phyloP scores from a whole-genome alignment of 2,888 invertebrate genomes.

The Lydus trimaculatus region DNA sequence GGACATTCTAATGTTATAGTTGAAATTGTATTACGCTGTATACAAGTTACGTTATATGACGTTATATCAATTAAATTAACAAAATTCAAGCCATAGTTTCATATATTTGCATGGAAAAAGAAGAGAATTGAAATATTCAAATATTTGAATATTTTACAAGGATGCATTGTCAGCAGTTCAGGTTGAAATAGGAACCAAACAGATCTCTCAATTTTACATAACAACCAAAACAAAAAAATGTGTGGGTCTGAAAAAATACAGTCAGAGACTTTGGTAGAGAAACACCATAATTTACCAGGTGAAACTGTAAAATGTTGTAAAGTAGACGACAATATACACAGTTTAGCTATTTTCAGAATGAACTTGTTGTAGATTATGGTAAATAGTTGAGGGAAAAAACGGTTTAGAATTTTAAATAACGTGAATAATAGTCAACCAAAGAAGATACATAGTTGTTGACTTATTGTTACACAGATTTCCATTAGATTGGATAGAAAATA shows the following conservation, averaged over 20 bases:
- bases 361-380: slow-evolving; percentile 7
- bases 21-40: neutral
- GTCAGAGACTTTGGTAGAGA: neutral
- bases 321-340: slow-evolving; percentile 2
- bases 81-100: too few species aligned
- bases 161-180: neutral
- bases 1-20: neutral
- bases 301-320: neutral
- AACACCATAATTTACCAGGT: neutral
- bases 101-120: too few species aligned
- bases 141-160: neutral
- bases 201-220: too few species aligned
- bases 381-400: neutral
- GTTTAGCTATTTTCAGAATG: neutral
- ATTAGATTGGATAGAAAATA: neutral
- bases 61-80: neutral
- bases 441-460: neutral
- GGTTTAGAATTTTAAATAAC: neutral
- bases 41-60: neutral
- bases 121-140: too few species aligned
- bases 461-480: neutral
- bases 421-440: neutral
- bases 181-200: neutral
- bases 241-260: too few species aligned
- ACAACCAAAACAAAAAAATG: too few species aligned